Evolutionary conservation across 1,140 invertebrate genomes (phyloP), one percentile per base, ranked within the genome.

Genomic region (Penaeus japonicus): DNA sequence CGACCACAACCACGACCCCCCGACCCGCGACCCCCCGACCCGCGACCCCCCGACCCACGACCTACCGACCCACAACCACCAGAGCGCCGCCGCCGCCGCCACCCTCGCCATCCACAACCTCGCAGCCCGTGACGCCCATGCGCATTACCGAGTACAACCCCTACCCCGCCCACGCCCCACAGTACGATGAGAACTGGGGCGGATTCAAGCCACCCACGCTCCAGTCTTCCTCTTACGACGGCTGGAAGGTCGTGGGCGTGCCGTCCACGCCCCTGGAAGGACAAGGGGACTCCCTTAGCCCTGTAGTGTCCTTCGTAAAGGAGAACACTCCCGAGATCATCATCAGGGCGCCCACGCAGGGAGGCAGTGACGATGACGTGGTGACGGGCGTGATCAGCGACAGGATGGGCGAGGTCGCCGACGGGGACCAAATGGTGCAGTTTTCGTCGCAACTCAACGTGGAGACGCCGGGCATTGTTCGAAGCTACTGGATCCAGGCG

Each of bases 391-490:
- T 79, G 32, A 80, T 87, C n/a, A 78, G 84, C 39, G 77, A 81
- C 32, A 87, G 57, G 70, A 79, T 79, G 54, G 77, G 57, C n/a
- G 73, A 57, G 32, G 20, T 39, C 30, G 83, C 30, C 22, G 24
- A 27, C 15, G 30, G 57, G 15, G 81, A 62, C 53, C 65, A 73
- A 20, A 22, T 88, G 17, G 87, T 88, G 2, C 35, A 88, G 24
- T 88, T 73, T 59, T 83, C 87, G 10, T 88, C 87, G 17, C 65
- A 39, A 24, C 81, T 88, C 3, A 88, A 84, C 30, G 80, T 88
- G 5, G 80, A 88, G 73, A 81, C 87, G 10, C 87, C 87, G 4
- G 87, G 80, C 10, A 77, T 84, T 12, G 87, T 88, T 1, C 35
- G 53, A 47, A 88, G 87, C 35, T 88, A 88, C 70, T 83, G 87